phyloP scores from a whole-genome alignment of 2,113 vertebrate species.

The Martes martes region DNA sequence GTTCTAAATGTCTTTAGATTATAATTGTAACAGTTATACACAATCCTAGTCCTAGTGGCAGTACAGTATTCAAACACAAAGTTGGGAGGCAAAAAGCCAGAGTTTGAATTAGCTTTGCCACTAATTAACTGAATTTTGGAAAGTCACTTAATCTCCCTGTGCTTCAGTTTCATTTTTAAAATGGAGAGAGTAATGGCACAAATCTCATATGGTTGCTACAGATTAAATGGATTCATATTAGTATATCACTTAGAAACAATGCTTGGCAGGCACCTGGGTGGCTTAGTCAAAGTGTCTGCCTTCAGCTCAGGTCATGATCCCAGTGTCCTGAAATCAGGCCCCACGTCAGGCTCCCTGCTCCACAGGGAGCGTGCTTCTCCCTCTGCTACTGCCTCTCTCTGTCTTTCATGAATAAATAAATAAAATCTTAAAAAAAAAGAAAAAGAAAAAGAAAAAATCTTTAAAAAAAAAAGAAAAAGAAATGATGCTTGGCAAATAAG shows the following conservation, averaged over 20 bases:
- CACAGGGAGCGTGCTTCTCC: too few species aligned
- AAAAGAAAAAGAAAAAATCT: background rate
- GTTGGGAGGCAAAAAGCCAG: background rate
- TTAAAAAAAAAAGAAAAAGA: background rate
- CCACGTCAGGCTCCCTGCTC: too few species aligned
- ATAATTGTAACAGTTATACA: background rate
- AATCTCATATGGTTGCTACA: background rate
- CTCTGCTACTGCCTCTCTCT: too few species aligned
- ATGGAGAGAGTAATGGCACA: background rate
- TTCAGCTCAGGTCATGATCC: background rate
- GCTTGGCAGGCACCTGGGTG: background rate
- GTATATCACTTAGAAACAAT: background rate
- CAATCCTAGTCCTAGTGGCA: background rate
- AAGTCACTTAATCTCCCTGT: background rate
- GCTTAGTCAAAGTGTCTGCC: background rate
- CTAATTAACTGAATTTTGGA: background rate
- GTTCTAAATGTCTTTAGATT: background rate
- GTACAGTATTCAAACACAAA: background rate
- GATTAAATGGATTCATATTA: background rate
- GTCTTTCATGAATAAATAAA: too few species aligned
- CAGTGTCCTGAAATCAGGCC: too few species aligned
- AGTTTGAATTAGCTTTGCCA: background rate
- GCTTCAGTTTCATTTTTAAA: background rate
- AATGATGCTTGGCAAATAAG: background rate
- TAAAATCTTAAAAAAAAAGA: too few species aligned